A percentile compares a stretch with the other conserved stretches of the same genome.
These are phyloP conservation scores for Archivesica marissinica DNA, from an alignment of 1,140 invertebrate genomes.

Conservation along the genomic window DNA sequence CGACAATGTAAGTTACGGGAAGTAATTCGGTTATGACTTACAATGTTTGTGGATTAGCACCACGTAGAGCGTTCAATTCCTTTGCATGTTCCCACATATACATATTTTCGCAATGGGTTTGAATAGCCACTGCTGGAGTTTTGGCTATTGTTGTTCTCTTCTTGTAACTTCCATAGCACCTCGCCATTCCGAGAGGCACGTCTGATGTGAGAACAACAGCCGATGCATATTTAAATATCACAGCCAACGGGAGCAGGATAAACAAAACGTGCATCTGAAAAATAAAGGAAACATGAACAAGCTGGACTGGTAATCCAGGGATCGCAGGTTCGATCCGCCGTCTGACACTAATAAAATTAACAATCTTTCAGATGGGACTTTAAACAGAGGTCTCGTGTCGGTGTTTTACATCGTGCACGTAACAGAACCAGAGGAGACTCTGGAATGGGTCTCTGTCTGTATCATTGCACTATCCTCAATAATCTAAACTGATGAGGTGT, in stretches of 20 bases:
- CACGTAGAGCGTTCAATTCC: slow-evolving; percentile 36
- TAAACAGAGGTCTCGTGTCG: too few relatives aligned
- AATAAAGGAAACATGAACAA: slow-evolving; percentile 7
- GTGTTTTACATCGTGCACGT: too few relatives aligned
- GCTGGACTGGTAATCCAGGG: too few relatives aligned
- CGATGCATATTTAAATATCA: background rate
- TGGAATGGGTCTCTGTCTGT: too few relatives aligned
- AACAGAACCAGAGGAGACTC: too few relatives aligned
- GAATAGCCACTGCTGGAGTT: slow-evolving; percentile 42
- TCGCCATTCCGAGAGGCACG: slow-evolving; percentile 14
- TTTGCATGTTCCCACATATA: slow-evolving; percentile 17
- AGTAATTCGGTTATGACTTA: background rate
- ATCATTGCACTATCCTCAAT: too few relatives aligned
- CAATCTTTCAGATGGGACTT: too few relatives aligned
- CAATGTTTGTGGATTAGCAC: slow-evolving; percentile 6
- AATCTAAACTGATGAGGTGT: too few relatives aligned
- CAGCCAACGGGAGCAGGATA: background rate
- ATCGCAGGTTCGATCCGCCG: too few relatives aligned
- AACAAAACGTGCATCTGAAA: slow-evolving; percentile 50
- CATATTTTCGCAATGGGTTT: slow-evolving; percentile 36
- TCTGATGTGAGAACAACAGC: slow-evolving; percentile 16
- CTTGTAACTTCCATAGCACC: slow-evolving; percentile 23
- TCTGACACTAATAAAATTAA: too few relatives aligned
- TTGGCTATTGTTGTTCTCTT: slow-evolving; percentile 10
- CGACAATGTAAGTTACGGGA: too few relatives aligned